Percentiles rank a stretch among this genome's conserved stretches.
Evolutionary conservation across 2,797 vertebrate species (phyloP).

Genomic region (Darevskia nairensis): DNA sequence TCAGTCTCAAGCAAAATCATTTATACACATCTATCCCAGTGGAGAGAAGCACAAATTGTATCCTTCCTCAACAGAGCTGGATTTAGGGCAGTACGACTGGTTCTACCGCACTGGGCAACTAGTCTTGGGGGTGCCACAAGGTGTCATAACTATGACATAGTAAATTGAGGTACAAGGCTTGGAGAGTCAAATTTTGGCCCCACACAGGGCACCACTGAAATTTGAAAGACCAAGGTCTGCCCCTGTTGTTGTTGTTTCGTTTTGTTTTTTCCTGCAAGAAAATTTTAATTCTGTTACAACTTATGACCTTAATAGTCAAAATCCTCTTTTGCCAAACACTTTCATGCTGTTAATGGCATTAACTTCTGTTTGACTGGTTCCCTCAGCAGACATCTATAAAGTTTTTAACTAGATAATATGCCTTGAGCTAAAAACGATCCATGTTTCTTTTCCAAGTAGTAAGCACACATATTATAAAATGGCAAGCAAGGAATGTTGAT

Average conservation of each 20-base stretch:
- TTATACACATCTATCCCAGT: background rate
- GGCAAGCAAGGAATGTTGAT: background rate
- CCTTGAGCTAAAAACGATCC: too few species aligned
- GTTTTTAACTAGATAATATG: background rate
- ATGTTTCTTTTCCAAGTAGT: background rate
- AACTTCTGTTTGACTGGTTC: background rate
- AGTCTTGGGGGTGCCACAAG: too few species aligned
- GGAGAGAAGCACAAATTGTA: too few species aligned
- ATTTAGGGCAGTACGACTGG: too few species aligned
- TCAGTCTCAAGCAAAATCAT: background rate
- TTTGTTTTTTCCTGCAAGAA: slow-evolving; percentile 30
- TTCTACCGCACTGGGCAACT: too few species aligned
- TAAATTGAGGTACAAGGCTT: too few species aligned
- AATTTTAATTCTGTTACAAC: background rate
- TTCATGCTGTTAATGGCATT: background rate
- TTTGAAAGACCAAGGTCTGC: too few species aligned
- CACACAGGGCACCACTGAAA: too few species aligned
- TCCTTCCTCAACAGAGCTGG: too few species aligned
- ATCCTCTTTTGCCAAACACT: background rate
- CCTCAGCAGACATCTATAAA: background rate
- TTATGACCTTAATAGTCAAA: background rate
- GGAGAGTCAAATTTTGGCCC: too few species aligned
- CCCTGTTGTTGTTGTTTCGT: too few species aligned
- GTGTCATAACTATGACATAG: too few species aligned
- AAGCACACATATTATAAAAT: background rate